Evolutionary conservation across 1,140 invertebrate genomes (phyloP), one percentile per base, ranked within the genome.

Genomic region (Heliconius hermathena): DNA sequence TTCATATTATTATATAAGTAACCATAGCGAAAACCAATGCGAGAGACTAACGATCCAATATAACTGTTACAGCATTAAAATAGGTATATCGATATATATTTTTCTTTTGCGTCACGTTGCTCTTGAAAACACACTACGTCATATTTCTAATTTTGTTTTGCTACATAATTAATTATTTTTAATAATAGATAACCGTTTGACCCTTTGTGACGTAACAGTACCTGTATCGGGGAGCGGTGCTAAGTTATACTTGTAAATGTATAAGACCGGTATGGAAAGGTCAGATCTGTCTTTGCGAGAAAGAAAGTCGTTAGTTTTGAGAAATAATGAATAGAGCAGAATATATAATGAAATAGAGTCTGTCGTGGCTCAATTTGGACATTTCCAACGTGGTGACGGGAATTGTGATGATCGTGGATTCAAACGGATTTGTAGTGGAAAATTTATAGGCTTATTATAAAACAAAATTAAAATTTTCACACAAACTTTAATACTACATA

Each of bases 141-240:
- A 66, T 5, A 66, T 16, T 3, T 66, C 60, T 66, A 26, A 66
- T 66, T 66, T 66, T 66, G 22, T n/a, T 26, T 26, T 66, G 11
- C 60, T 22, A 66, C 13, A 66, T 66, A 66, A 66, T 66, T 66
- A 66, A 26, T 29, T 29, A 29, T 66, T 66, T 26, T 66, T 66
- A 66, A 26, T 26, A 29, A 66, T 66, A 66, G 60, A 66, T 66
- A 60, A 22, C 54, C 60, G 22, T 66, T 29, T 29, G 60, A 66
- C 60, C 60, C 60, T 66, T 26, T 22, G 26, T 66, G 60, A 66
- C 60, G 60, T 66, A 26, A 66, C 4, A 29, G 22, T 66, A 22
- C n/a, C 26, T 29, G 0, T 66, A 29, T 16, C 60, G 5, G 60
- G 11, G n/a, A 29, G 13, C 3, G 13, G 4, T 29, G 60, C 8